Percentiles rank a stretch among this genome's conserved stretches.
phyloP scores from a whole-genome alignment of 2,888 invertebrate species.

The Synanthedon tipuliformis region DNA sequence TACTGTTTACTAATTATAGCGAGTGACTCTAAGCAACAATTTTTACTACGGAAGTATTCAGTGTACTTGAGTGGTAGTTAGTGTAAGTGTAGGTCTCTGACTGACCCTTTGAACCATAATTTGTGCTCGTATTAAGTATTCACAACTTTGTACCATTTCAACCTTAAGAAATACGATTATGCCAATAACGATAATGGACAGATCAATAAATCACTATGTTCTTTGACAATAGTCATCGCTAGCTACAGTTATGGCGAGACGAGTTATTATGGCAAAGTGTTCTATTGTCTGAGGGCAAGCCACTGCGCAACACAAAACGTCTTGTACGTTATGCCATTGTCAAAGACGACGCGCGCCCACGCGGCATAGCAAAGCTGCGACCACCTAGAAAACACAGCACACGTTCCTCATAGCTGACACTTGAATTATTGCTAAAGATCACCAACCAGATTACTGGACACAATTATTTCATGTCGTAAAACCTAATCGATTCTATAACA shows the following conservation, averaged over 20 bases:
- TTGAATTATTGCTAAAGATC: constrained; percentile 13
- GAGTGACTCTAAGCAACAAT: too few species aligned
- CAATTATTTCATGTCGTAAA: neutral
- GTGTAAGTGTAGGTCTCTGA: too few species aligned
- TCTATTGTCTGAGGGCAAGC: constrained; percentile 49
- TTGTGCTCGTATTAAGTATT: neutral
- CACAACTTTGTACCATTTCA: constrained; percentile 5
- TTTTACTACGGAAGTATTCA: too few species aligned
- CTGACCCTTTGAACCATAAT: neutral
- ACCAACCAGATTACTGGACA: neutral
- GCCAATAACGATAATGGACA: constrained; percentile 20
- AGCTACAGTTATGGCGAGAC: constrained; percentile 24
- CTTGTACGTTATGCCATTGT: constrained; percentile 32
- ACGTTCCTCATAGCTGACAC: constrained; percentile 13
- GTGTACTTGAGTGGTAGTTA: too few species aligned
- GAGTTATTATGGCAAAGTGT: constrained; percentile 33
- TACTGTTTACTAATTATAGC: too few species aligned
- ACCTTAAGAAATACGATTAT: constrained; percentile 20
- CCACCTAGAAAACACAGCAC: constrained; percentile 3
- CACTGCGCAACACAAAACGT: constrained; percentile 44
- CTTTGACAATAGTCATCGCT: constrained; percentile 36
- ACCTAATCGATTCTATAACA: neutral
- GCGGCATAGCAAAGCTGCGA: constrained; percentile 27
- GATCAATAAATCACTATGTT: constrained; percentile 38
- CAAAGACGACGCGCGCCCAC: constrained; percentile 31